Conservation (phyloP, 2,113 vertebrate species). For the Indicator indicator region DNA sequence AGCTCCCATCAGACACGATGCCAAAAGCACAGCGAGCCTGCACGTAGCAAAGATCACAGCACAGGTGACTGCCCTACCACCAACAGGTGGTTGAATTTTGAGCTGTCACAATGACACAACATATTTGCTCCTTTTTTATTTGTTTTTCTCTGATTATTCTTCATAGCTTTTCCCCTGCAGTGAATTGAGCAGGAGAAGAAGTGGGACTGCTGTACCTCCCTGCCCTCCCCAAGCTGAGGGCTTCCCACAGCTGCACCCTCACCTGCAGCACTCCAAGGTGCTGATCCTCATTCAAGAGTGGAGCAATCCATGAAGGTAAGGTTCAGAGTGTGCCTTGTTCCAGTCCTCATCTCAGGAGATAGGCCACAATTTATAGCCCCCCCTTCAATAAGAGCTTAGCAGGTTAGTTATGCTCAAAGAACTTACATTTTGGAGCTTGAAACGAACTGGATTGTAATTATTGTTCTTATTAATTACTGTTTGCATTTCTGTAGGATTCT, state of each 20-base stretch:
- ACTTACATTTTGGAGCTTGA: not conserved
- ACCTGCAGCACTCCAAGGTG: not conserved
- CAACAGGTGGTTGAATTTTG: not conserved
- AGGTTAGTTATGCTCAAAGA: not conserved
- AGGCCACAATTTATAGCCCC: not conserved
- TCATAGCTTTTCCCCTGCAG: not conserved
- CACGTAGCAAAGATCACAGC: not conserved
- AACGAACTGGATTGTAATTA: not conserved
- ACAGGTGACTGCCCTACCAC: not conserved
- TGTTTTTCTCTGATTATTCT: not conserved
- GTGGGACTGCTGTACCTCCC: not conserved
- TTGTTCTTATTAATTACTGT: not conserved
- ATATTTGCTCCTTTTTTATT: not conserved
- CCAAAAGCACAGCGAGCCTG: not conserved
- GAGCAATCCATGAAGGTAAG: not conserved
- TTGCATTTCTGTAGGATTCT: not conserved
- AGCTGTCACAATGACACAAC: not conserved
- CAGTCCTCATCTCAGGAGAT: not conserved
- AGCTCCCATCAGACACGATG: not conserved
- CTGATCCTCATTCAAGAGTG: not conserved
- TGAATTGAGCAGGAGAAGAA: not conserved
- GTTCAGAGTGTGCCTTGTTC: not conserved
- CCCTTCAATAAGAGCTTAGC: not conserved
- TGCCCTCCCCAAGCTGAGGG: accelerated
- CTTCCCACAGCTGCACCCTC: not conserved